phyloP scores from a whole-genome alignment of 2,797 vertebrate species.

The Falco cherrug region DNA sequence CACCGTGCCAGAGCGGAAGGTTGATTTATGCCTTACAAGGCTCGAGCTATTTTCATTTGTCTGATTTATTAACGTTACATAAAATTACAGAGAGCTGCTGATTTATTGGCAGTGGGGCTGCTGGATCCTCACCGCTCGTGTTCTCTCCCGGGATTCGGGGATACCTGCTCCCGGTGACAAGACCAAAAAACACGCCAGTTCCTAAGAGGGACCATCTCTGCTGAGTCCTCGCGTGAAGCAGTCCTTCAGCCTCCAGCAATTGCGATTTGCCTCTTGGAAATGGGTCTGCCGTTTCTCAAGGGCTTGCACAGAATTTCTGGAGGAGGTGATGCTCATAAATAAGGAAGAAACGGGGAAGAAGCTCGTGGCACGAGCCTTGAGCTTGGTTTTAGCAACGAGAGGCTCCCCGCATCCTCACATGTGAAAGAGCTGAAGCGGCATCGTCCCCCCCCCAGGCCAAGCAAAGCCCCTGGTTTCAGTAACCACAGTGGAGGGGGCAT shows the following conservation, averaged over 20 bases:
- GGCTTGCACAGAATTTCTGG: neutral
- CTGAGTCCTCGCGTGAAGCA: fast-evolving
- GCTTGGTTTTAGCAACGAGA: neutral
- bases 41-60: constrained; percentile 54
- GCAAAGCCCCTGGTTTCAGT: neutral
- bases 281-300: neutral
- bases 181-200: fast-evolving
- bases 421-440: neutral
- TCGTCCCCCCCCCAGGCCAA: fast-evolving
- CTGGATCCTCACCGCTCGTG: neutral
- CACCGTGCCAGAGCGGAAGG: neutral
- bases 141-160: neutral
- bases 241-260: neutral
- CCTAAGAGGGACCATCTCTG: neutral
- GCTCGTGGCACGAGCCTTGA: fast-evolving
- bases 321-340: fast-evolving
- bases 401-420: neutral
- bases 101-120: neutral
- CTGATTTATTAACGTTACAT: constrained; percentile 49
- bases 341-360: neutral
- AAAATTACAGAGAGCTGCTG: constrained; percentile 15
- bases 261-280: neutral
- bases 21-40: constrained; percentile 31
- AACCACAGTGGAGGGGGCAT: fast-evolving
- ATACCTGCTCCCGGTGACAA: neutral